Evolutionary conservation across 2,797 vertebrate genomes (phyloP).

Genomic region (Acrossocheilus wenchowensis): DNA sequence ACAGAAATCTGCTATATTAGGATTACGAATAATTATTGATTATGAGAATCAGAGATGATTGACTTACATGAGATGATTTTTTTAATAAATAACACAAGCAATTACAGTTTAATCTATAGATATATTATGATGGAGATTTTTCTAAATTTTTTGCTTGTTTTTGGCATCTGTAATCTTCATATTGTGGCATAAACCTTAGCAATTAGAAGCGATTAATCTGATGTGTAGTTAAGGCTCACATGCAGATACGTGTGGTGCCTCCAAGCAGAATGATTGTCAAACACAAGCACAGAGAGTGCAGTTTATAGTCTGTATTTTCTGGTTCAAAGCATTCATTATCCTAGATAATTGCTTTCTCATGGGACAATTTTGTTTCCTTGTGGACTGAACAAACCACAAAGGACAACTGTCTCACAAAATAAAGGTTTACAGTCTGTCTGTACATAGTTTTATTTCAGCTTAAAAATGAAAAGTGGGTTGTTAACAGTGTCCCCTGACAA

Average conservation of each 20-base stretch:
- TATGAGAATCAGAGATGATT: not conserved
- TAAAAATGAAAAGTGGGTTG: constrained; percentile 35
- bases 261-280: constrained; percentile 45
- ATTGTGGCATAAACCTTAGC: constrained; percentile 1
- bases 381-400: constrained; percentile 46
- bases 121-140: no score
- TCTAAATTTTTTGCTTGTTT: not conserved
- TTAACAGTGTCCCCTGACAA: constrained; percentile 19
- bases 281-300: constrained; percentile 48
- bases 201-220: constrained; percentile 52
- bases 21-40: not conserved
- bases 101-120: not conserved
- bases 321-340: constrained; percentile 56
- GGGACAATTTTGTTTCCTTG: constrained; percentile 44
- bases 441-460: constrained; percentile 7
- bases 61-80: not conserved
- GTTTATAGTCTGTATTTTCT: constrained; percentile 47
- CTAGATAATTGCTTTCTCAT: constrained; percentile 56
- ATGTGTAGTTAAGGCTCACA: constrained; percentile 39
- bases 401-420: constrained; percentile 47
- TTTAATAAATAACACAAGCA: not conserved
- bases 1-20: not conserved
- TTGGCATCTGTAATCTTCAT: constrained; percentile 7
- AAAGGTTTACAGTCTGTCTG: constrained; percentile 24
- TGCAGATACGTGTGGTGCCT: constrained; percentile 47